Conservation (phyloP, 2,797 vertebrate species). For the Hypotaenidia philippensis region DNA sequence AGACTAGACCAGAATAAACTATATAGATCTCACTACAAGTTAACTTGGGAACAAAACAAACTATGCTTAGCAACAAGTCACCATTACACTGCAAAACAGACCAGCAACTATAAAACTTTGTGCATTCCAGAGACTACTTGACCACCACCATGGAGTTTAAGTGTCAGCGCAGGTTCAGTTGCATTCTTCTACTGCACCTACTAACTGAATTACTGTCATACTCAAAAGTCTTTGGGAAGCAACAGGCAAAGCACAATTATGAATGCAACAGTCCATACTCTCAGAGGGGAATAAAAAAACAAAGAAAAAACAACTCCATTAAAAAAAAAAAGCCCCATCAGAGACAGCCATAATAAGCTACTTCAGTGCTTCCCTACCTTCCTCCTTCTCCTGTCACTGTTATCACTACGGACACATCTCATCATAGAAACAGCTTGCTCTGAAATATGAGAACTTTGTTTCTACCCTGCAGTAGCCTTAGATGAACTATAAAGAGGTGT, state of each 20-base stretch:
- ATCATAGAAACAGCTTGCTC: neutral
- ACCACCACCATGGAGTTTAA: rapidly evolving
- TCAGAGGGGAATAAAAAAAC: too few relatives aligned
- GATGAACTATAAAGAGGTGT: neutral
- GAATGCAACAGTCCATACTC: neutral
- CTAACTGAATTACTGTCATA: neutral
- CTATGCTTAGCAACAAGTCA: neutral
- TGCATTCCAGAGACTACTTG: too few relatives aligned
- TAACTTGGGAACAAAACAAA: neutral
- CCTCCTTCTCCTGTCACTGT: neutral
- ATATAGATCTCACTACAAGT: neutral
- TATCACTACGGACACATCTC: neutral
- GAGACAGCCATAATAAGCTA: neutral
- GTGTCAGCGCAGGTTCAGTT: neutral
- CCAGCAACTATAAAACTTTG: neutral
- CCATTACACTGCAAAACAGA: neutral
- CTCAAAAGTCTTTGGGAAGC: neutral
- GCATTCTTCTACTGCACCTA: neutral
- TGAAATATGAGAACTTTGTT: constrained; percentile 23
- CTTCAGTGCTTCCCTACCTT: neutral
- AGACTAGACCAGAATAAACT: neutral
- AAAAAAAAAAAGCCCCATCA: neutral
- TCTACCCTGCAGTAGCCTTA: neutral
- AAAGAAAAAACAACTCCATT: too few relatives aligned
- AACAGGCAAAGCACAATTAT: neutral